Base-by-base conservation (phyloP, 2,113 vertebrate genomes). In the Actinemys pallida region DNA sequence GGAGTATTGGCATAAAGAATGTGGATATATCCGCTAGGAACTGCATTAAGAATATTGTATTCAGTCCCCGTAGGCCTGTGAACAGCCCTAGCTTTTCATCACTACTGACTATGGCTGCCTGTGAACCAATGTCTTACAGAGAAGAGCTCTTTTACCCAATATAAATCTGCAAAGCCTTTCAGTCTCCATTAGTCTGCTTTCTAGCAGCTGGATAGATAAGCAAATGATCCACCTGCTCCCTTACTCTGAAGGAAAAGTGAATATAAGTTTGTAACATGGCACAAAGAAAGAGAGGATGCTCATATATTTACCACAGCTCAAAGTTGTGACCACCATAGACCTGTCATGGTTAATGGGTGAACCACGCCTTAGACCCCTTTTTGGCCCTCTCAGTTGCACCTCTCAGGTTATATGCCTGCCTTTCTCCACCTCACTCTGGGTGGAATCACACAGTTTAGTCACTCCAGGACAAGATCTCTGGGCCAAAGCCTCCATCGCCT, bases 21-120 rank as follows among this genome's bases (percentile, higher is more conserved):
- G 24, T 87, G 3, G 12, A 50, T 72, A 29, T 1, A 22, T 0
- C 17, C 54, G 4, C 10, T 52, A 8, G 11, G 8, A 0, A 54
- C 2, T 62, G 59, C 9, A 42, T 3, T 84, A 39, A 93, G 88
- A 72, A 86, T 5, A 54, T 0, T 0, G 39, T 2, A 49, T 86
- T 84, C 80, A 84, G 0, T 8, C 12, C 82, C 84, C 5, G 1
- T 22, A 87, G 49, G 4, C 22, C 45, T 82, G 35, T 82, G 11
- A 82, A 90, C 87, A n/a, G 4, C 1, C 2, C 49, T 1, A 0
- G 19, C 4, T 82, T 45, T 24, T 76, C 10, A 24, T 25, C 5
- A 45, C 39, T 76, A 45, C 42, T 45, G 72, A 76, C 72, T 45
- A 45, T 76, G 72, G 20, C 42, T 45, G 11, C 39, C 10, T 45